Conservation (phyloP, 1,140 invertebrate genomes). For the Drosophila watanabei region DNA sequence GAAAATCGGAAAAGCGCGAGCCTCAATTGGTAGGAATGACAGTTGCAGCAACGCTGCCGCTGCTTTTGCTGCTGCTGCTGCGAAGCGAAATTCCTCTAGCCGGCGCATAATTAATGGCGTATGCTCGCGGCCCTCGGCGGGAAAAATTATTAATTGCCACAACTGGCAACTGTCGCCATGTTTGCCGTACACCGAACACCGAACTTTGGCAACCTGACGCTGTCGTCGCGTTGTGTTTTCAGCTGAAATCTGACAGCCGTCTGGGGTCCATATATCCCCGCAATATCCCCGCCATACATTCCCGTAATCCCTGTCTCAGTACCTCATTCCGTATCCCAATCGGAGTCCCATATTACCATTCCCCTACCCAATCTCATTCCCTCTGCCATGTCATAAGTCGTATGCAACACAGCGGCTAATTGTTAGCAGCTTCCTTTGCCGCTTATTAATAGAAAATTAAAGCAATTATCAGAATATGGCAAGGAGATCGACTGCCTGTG, state of each 20-base stretch:
- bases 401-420: constrained; percentile 81
- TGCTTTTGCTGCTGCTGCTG: neutral
- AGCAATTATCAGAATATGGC: constrained; percentile 82
- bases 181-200: constrained; percentile 56
- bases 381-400: constrained; percentile 74
- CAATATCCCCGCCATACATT: constrained; percentile 6
- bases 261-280: constrained; percentile 16
- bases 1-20: constrained; percentile 12
- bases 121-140: constrained; percentile 51
- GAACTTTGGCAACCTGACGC: constrained; percentile 65
- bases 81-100: constrained; percentile 46
- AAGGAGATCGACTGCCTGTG: constrained; percentile 67
- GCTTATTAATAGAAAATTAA: constrained; percentile 85
- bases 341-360: constrained; percentile 2
- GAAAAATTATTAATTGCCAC: constrained; percentile 84
- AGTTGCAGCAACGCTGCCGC: constrained; percentile 26
- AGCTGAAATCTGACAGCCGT: constrained; percentile 64
- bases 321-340: constrained; percentile 6
- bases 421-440: constrained; percentile 75
- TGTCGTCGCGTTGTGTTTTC: constrained; percentile 77
- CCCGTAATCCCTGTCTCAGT: constrained; percentile 16
- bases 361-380: constrained; percentile 1
- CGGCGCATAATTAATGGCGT: constrained; percentile 75
- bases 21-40: constrained; percentile 33
- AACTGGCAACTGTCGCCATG: constrained; percentile 83